A percentile compares a stretch with the other conserved stretches of the same genome.
These are phyloP conservation scores for Emesis russula DNA, from an alignment of 2,888 invertebrate species.

Conservation along the genomic window DNA sequence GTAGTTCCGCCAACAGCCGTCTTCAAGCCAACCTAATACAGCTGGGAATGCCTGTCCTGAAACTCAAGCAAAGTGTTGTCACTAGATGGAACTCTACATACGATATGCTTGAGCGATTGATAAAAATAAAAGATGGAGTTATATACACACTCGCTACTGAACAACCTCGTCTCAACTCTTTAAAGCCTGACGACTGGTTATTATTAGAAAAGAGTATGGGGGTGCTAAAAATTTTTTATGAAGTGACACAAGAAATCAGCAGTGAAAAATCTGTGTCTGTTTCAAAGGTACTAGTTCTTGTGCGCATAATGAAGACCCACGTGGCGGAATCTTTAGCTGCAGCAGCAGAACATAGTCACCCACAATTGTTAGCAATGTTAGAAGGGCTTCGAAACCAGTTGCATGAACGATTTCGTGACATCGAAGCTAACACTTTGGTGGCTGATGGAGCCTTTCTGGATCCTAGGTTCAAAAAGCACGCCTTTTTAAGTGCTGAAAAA, in stretches of 20 bases:
- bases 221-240: constrained; percentile 67
- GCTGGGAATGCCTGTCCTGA: constrained; percentile 44
- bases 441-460: constrained; percentile 62
- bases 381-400: constrained; percentile 43
- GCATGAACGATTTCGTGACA: constrained; percentile 50
- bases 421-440: constrained; percentile 44
- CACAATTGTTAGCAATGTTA: constrained; percentile 29
- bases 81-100: constrained; percentile 31
- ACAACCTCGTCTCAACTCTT: constrained; percentile 35
- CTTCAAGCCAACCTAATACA: constrained; percentile 58
- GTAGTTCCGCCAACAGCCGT: constrained; percentile 45
- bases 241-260: constrained; percentile 65
- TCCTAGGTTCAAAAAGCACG: constrained; percentile 74
- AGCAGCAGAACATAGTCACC: not conserved
- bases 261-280: constrained; percentile 63
- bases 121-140: not conserved
- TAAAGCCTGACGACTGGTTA: constrained; percentile 40
- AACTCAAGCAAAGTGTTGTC: not conserved
- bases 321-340: not conserved
- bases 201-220: constrained; percentile 49
- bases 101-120: constrained; percentile 10
- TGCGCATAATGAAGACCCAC: not conserved
- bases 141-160: not conserved
- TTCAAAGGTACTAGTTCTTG: constrained; percentile 40
- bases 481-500: constrained; percentile 39